These are phyloP conservation scores for Baryphthengus martii DNA, from an alignment of 2,113 vertebrate species.

Conservation along the genomic window DNA sequence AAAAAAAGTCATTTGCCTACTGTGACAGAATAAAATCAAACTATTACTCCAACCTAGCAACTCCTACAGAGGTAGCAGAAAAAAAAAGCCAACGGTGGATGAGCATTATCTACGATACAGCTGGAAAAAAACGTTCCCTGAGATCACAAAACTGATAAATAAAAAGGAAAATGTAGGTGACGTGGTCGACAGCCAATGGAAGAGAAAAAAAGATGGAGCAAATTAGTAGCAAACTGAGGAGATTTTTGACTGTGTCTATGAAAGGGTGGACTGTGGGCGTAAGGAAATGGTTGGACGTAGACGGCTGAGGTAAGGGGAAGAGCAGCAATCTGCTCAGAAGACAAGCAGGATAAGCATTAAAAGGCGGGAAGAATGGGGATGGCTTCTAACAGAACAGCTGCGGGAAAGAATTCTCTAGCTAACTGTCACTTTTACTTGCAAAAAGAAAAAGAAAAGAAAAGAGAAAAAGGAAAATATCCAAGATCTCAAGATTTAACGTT, in stretches of 20 bases:
- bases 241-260: not conserved
- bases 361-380: not conserved
- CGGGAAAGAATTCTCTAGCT: not conserved
- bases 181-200: no score
- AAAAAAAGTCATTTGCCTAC: not conserved
- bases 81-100: not conserved
- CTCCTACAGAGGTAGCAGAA: not conserved
- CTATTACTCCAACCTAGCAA: not conserved
- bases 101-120: not conserved
- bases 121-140: not conserved
- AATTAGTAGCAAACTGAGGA: not conserved
- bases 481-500: not conserved
- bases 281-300: accelerated
- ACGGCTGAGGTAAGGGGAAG: accelerated
- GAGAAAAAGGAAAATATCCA: not conserved
- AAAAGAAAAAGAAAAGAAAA: no score
- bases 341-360: not conserved
- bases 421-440: not conserved
- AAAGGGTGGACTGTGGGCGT: not conserved
- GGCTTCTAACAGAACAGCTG: not conserved
- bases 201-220: not conserved
- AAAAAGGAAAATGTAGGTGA: not conserved
- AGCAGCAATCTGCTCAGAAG: not conserved
- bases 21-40: not conserved
- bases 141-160: not conserved